These are phyloP conservation scores for Probaryconus sp. DNA, from an alignment of 1,140 invertebrate species.

Conservation along the genomic window DNA sequence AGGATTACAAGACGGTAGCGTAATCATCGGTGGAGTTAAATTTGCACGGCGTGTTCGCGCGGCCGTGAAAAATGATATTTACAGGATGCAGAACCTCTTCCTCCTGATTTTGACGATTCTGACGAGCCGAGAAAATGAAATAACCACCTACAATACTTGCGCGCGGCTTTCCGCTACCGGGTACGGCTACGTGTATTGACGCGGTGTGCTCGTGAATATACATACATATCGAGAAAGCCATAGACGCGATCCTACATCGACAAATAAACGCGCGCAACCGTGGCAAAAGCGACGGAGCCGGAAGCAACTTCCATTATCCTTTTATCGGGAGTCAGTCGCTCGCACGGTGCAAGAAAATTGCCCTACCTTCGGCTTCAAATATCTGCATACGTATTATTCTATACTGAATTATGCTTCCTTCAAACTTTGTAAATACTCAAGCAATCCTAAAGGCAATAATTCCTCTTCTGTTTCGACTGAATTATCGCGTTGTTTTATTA, in stretches of 20 bases:
- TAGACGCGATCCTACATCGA: slow-evolving; percentile 55
- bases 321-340: slow-evolving; percentile 58
- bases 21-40: slow-evolving; percentile 37
- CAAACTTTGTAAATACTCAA: too few species aligned
- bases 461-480: too few species aligned
- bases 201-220: slow-evolving; percentile 18
- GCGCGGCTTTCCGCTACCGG: slow-evolving; percentile 54
- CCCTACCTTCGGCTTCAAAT: slow-evolving; percentile 22
- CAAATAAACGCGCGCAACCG: slow-evolving; percentile 63
- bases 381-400: slow-evolving; percentile 15
- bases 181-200: slow-evolving; percentile 17
- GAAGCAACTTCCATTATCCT: slow-evolving; percentile 61
- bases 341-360: slow-evolving; percentile 48
- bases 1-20: slow-evolving; percentile 36
- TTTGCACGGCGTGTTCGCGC: slow-evolving; percentile 22
- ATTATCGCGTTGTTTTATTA: too few species aligned
- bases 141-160: slow-evolving; percentile 59
- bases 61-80: slow-evolving; percentile 56
- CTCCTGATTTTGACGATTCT: slow-evolving; percentile 37
- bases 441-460: background rate
- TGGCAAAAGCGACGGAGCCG: slow-evolving; percentile 56
- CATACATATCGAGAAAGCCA: slow-evolving; percentile 53
- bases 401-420: slow-evolving; percentile 14
- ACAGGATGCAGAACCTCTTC: slow-evolving; percentile 45
- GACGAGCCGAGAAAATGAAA: slow-evolving; percentile 60